Conservation (phyloP, 2,888 invertebrate species). For the Perizoma affinitatum region DNA sequence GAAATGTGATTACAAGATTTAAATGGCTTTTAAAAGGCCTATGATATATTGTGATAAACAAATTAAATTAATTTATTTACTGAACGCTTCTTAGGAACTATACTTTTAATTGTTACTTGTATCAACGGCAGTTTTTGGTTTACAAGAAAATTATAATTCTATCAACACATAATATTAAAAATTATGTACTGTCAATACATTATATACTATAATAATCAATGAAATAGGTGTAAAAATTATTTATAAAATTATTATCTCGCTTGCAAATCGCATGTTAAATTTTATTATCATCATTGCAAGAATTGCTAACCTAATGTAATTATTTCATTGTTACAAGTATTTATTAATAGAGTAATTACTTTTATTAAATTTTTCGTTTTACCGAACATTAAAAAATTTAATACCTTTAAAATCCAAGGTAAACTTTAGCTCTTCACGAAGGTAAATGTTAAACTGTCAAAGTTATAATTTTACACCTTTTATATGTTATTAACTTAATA, state of each 20-base stretch:
- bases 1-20: slow-evolving; percentile 39
- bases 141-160: too few relatives aligned
- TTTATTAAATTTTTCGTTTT: too few relatives aligned
- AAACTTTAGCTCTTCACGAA: slow-evolving; percentile 40
- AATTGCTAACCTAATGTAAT: too few relatives aligned
- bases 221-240: too few relatives aligned
- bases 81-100: slow-evolving; percentile 34
- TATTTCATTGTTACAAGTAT: too few relatives aligned
- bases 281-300: too few relatives aligned
- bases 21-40: slow-evolving; percentile 52
- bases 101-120: slow-evolving; percentile 28
- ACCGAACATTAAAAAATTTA: not conserved
- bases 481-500: slow-evolving; percentile 54
- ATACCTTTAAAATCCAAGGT: slow-evolving; percentile 24
- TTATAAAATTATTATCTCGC: too few relatives aligned
- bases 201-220: too few relatives aligned
- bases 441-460: slow-evolving; percentile 49
- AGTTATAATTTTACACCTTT: slow-evolving; percentile 51
- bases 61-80: slow-evolving; percentile 39
- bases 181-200: too few relatives aligned
- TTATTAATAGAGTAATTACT: too few relatives aligned
- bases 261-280: too few relatives aligned
- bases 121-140: not conserved
- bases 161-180: too few relatives aligned
- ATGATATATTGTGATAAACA: slow-evolving; percentile 29